Conservation (phyloP, 1,140 invertebrate species). For the Pseudomyrmex dendroicus region DNA sequence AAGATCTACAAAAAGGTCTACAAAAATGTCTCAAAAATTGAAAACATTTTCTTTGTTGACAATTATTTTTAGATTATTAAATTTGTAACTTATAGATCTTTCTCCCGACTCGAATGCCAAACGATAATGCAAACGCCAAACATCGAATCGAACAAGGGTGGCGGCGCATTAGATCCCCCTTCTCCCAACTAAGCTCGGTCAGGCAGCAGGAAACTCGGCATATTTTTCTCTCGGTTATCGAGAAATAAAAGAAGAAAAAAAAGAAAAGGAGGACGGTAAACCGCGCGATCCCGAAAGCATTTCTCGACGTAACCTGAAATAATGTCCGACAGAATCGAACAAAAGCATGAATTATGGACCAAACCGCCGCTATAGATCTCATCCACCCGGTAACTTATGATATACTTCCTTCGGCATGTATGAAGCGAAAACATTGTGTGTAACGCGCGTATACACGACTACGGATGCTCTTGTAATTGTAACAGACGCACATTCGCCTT, state of each 20-base stretch:
- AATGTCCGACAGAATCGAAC: slow-evolving; percentile 85
- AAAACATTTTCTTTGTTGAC: background rate
- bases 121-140: slow-evolving; percentile 49
- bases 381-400: slow-evolving; percentile 82
- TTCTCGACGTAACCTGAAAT: slow-evolving; percentile 84
- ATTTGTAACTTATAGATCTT: background rate
- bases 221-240: slow-evolving; percentile 79
- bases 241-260: slow-evolving; percentile 42
- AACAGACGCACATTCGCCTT: slow-evolving; percentile 56
- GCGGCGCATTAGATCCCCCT: slow-evolving; percentile 64
- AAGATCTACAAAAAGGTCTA: background rate
- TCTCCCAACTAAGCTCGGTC: slow-evolving; percentile 45
- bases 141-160: slow-evolving; percentile 59
- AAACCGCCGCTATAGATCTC: slow-evolving; percentile 77
- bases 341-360: slow-evolving; percentile 85
- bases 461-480: slow-evolving; percentile 69
- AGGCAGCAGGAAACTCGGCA: slow-evolving; percentile 80
- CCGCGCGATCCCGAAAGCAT: slow-evolving; percentile 81
- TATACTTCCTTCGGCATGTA: slow-evolving; percentile 77
- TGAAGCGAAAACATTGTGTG: slow-evolving; percentile 67
- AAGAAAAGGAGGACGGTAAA: slow-evolving; percentile 72
- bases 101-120: slow-evolving; percentile 48
- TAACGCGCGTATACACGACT: slow-evolving; percentile 50
- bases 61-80: slow-evolving; percentile 1
- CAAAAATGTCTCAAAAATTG: background rate